Base-by-base conservation (phyloP, 2,113 vertebrate species). In the Platichthys stellatus region DNA sequence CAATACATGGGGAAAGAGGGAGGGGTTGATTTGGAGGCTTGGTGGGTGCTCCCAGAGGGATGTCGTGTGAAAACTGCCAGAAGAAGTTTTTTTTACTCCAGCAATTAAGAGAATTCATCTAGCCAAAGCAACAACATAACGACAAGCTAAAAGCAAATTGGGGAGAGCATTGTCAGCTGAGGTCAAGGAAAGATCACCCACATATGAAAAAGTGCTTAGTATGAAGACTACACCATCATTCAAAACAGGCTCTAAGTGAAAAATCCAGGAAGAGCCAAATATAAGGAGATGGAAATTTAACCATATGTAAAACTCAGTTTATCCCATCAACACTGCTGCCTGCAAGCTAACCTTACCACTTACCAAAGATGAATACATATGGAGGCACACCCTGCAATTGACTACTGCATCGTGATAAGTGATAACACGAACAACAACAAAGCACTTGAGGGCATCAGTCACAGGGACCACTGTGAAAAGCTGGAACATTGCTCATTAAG, bases 301-400 rank as follows among this genome's bases (percentile, higher is more conserved):
- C 20, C 9, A 53, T 40, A 17, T 31, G 40, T 4, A 54, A 69
- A n/a, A 31, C 24, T 31, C 14, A 51, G 7, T 51, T 43, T 13
- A 88, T 92, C 92, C 80, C 75, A 93, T 92, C 91, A 95, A 92
- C 93, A 76, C 80, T 86, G 86, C 82, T 86, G 81, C 80, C 84
- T 87, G 87, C 86, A 63, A 78, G 63, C 78, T 91, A 92, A 93
- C 75, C 10, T 23, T 23, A 23, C 23, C 74, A 61, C 86, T 82
- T 61, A 88, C 63, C 82, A 88, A 13, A 73, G 73, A 86, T 82
- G 81, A 81, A 78, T 78, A 82, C 81, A 51, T 59, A 72, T 43
- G 64, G 63, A 72, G 53, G 63, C 51, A 15, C 47, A 56, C 40
- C 24, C n/a, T 54, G 56, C 72, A 38, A 51, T 69, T 47, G 76